These are phyloP conservation scores for Oryzaephilus surinamensis DNA, from an alignment of 1,140 invertebrate genomes.

Conservation along the genomic window DNA sequence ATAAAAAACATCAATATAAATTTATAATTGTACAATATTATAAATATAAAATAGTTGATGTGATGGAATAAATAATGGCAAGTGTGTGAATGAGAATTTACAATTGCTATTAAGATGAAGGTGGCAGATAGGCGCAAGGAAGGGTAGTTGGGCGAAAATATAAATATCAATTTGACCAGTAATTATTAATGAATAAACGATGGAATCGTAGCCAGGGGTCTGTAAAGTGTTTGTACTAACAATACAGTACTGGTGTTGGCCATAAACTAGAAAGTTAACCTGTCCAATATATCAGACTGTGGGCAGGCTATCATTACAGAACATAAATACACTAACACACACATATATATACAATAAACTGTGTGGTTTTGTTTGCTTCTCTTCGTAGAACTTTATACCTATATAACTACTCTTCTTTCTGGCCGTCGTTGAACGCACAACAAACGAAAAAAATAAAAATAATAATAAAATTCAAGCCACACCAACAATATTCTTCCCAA, in stretches of 20 bases:
- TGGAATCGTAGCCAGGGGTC: conserved; percentile 22
- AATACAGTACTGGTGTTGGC: conserved; percentile 16
- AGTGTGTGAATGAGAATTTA: conserved; percentile 1
- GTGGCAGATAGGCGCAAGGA: no score
- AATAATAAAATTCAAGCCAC: no score
- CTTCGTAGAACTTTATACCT: conserved; percentile 16
- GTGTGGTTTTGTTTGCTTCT: conserved; percentile 22
- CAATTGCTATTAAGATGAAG: background rate
- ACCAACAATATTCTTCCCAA: no score
- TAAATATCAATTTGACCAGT: conserved; percentile 28
- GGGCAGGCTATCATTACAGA: conserved; percentile 28
- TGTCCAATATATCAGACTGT: conserved; percentile 27
- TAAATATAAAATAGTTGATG: no score
- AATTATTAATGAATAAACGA: conserved; percentile 26
- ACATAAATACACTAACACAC: conserved; percentile 26
- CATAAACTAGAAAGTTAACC: conserved; percentile 22
- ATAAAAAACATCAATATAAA: no score
- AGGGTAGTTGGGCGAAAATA: conserved; percentile 22
- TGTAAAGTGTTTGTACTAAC: conserved; percentile 27
- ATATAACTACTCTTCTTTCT: no score
- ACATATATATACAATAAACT: no score
- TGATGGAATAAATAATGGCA: no score
- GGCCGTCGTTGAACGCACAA: conserved; percentile 4
- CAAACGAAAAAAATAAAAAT: no score
- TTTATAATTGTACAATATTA: no score